Evolutionary conservation across 2,113 vertebrate genomes (phyloP).

Genomic region (Xenus cinereus): DNA sequence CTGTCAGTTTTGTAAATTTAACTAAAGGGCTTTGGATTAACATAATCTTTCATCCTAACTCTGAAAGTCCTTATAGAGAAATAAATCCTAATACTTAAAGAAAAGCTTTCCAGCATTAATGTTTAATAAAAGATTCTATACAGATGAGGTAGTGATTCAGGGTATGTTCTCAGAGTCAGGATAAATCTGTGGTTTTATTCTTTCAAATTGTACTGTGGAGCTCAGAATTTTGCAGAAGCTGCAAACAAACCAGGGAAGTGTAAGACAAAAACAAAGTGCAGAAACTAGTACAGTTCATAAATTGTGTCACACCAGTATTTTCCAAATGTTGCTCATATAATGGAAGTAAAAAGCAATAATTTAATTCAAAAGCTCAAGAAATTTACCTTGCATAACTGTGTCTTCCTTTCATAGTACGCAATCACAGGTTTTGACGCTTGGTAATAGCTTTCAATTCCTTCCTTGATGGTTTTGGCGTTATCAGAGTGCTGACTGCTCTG

Average conservation of each 20-base stretch:
- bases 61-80: background rate
- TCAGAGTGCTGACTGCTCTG: constrained; percentile 13
- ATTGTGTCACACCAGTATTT: background rate
- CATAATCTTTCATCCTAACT: background rate
- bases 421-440: constrained; percentile 70
- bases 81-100: background rate
- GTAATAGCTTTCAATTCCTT: constrained; percentile 77
- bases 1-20: background rate
- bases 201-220: background rate
- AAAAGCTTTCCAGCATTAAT: background rate
- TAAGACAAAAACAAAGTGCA: background rate
- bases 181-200: background rate
- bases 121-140: background rate
- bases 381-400: constrained; percentile 82
- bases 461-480: constrained; percentile 8
- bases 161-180: background rate
- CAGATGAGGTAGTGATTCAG: background rate
- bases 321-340: background rate
- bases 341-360: background rate
- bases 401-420: constrained; percentile 81
- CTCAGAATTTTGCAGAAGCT: background rate
- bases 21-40: background rate
- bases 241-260: background rate
- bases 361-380: background rate
- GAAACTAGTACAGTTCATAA: background rate